These are phyloP conservation scores for Macrobrachium nipponense DNA, from an alignment of 1,140 invertebrate species.

Conservation along the genomic window DNA sequence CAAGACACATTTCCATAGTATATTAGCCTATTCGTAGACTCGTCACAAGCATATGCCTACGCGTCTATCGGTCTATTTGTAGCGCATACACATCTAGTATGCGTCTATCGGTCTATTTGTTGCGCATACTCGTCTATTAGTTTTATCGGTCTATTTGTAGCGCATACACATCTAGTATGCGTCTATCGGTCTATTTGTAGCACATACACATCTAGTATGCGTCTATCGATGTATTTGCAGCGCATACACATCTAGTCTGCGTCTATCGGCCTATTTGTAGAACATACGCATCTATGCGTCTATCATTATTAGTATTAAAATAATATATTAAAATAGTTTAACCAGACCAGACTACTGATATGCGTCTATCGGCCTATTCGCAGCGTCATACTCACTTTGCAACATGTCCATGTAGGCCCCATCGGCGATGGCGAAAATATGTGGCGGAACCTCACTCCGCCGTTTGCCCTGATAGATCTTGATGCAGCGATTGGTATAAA, in stretches of 20 bases:
- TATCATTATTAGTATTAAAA: too few species aligned
- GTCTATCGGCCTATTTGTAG: neutral
- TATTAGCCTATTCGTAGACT: too few species aligned
- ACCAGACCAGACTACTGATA: too few species aligned
- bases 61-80: too few species aligned
- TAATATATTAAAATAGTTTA: too few species aligned
- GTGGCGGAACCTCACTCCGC: constrained; percentile 98
- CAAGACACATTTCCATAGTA: too few species aligned
- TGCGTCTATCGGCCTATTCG: neutral
- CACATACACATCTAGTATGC: too few species aligned
- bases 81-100: too few species aligned
- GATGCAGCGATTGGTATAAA: constrained; percentile 74
- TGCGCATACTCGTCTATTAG: neutral
- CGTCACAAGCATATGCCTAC: too few species aligned
- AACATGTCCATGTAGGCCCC: constrained; percentile 73
- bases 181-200: neutral
- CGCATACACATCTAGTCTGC: neutral
- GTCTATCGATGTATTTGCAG: neutral
- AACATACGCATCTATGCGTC: too few species aligned
- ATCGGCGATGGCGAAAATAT: constrained; percentile 99
- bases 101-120: neutral
- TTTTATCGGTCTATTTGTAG: neutral
- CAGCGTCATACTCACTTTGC: constrained; percentile 8
- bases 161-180: neutral
- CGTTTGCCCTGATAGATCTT: constrained; percentile 70